Evolutionary conservation across 2,888 invertebrate genomes (phyloP).

Genomic region (Microctonus hyperodae): DNA sequence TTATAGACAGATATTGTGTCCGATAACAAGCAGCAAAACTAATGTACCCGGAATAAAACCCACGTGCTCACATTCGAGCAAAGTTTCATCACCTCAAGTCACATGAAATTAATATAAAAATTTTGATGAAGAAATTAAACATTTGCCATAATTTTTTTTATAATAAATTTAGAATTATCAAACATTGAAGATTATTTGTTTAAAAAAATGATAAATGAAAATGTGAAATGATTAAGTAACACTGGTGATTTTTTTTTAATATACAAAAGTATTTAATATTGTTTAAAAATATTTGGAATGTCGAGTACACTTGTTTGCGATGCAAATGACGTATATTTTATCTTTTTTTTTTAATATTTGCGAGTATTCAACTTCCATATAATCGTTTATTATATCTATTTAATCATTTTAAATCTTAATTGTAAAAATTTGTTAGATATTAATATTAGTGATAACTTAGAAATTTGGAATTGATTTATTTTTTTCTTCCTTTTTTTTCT

Average conservation of each 20-base stretch:
- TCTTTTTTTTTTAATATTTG: background rate
- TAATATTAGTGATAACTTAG: background rate
- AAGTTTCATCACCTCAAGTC: constrained; percentile 52
- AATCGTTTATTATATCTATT: background rate
- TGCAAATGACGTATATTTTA: background rate
- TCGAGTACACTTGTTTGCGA: background rate
- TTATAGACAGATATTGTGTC: constrained; percentile 57
- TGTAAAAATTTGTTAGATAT: background rate
- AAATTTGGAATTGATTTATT: background rate
- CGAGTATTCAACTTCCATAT: background rate
- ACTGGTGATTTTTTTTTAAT: constrained; percentile 27
- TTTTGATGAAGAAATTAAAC: background rate
- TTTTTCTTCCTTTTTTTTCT: background rate
- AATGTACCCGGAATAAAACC: constrained; percentile 45
- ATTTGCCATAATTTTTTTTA: background rate
- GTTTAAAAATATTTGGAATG: background rate
- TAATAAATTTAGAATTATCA: background rate
- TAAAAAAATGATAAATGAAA: background rate
- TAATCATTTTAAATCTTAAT: constrained; percentile 4
- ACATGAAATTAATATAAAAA: constrained; percentile 38
- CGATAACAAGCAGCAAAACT: constrained; percentile 43
- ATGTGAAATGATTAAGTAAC: constrained; percentile 21
- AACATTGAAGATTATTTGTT: too few species aligned
- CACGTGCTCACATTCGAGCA: constrained; percentile 56
- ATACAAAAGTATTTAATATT: constrained; percentile 39